A percentile compares a stretch with the other conserved stretches of the same genome.
Conservation (phyloP, 2,113 vertebrate species). For the Eupsittula cactorum region DNA sequence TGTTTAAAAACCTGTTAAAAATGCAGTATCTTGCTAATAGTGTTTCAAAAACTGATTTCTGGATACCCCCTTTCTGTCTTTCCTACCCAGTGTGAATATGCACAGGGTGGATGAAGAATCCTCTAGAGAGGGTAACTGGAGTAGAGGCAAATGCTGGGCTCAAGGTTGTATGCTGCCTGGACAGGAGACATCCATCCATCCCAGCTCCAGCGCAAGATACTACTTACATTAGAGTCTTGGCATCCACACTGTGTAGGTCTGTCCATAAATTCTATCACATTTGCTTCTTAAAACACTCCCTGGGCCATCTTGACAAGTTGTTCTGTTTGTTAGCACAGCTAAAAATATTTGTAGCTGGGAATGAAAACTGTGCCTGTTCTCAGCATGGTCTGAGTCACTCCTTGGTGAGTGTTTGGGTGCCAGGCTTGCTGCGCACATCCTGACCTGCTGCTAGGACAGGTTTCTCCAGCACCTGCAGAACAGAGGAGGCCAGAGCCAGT, state of each 20-base stretch:
- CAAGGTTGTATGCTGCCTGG: not conserved
- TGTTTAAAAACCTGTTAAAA: not conserved
- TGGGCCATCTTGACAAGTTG: not conserved
- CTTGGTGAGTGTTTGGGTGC: not conserved
- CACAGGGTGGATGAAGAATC: not conserved
- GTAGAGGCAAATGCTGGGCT: not conserved
- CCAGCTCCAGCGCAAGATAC: not conserved
- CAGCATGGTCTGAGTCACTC: not conserved
- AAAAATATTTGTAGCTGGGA: not conserved
- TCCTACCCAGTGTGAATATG: not conserved
- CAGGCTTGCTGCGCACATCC: not conserved
- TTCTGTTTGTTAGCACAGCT: constrained; percentile 11
- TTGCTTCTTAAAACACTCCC: not conserved
- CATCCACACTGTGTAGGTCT: not conserved
- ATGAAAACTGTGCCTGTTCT: not conserved
- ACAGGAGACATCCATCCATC: not conserved
- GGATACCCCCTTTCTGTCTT: not conserved
- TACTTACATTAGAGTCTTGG: not conserved
- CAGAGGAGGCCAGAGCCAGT: fast-evolving
- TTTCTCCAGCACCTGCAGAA: not conserved
- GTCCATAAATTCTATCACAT: not conserved
- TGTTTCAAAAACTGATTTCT: not conserved
- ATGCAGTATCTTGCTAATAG: not conserved
- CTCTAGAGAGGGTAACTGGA: not conserved
- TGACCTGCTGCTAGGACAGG: not conserved